Evolutionary conservation across 2,797 vertebrate genomes (phyloP), one percentile per base, ranked within the genome.

Genomic region (Coendou prehensilis): DNA sequence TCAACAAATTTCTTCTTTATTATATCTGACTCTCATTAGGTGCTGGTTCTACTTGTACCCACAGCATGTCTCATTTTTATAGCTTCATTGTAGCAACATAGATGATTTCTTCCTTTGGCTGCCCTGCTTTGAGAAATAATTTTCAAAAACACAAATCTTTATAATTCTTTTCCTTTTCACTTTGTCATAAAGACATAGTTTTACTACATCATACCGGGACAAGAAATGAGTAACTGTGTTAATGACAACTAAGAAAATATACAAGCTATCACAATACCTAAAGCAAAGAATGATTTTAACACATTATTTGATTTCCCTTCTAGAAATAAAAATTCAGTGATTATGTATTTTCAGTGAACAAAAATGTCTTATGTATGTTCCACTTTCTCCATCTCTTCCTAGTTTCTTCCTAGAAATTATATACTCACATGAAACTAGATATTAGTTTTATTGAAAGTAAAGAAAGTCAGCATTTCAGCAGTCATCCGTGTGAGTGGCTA

Each of bases 1-100:
- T 80, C 89, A 94, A 95, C 87, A 97, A 96, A 96, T 87, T 96
- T 96, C 90, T 91, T 92, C 93, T 92, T 97, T 96, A 97, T 97
- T 95, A 81, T 96, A 95, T 28, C 89, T 96, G 97, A 97, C 89
- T 96, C 97, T 80, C 87, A 79, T 6, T 75, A 56, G 37, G 2
- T 75, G 93, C 89, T 69, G 71, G 71, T 76, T 75, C 61, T 83
- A 94, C 97, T 97, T 87, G 97, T 97, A 76, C 33, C 71, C 91
- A 96, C 92, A 96, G 94, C 96, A 71, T 85, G 61, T 79, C 80
- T 97, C 79, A 96, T 97, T 97, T 98, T 97, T 98, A 93, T 91
- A 98, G 93, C 80, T 97, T 97, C 71, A 92, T 18, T 80, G 92
- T 94, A 97, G 57, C 56, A 97, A 97, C 82, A 94, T 33, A 94